Evolutionary conservation across 2,797 vertebrate species (phyloP), one percentile per base, ranked within the genome.

Genomic region (Xenentodon cancila): DNA sequence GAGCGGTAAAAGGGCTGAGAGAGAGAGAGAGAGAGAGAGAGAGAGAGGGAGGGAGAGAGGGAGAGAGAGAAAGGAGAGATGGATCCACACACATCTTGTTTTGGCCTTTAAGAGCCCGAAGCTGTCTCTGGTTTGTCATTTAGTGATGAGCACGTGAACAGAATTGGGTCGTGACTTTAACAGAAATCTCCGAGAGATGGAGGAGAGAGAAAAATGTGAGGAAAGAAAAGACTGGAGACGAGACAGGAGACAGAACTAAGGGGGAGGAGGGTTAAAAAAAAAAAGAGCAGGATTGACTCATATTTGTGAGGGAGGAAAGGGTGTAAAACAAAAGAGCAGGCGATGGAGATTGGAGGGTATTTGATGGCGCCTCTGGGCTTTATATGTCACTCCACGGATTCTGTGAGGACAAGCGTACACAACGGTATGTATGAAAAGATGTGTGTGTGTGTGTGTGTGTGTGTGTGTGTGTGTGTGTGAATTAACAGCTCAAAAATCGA

Each of bases 81-180:
- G 68, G 81, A 83, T 79, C 51, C 57, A 59, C 78, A 72, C 77
- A 66, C 75, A 59, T 79, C 81, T 78, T 17, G 30, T 74, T 80
- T 76, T 90, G 88, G 87, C 89, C 88, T 90, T 91, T 90, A 87
- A 83, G 75, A 85, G 76, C 78, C 78, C 58, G 81, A 84, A 73
- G 84, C 80, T 80, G 85, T 83, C 81, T 88, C 59, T 44, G 86
- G 74, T 89, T 91, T 88, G 90, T 90, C 90, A 89, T 90, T 89
- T 85, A 84, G 85, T 81, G 84, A 90, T 59, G 83, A 82, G 85
- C 86, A 85, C 82, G 84, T 89, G 91, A 73, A 77, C 82, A 50
- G 86, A 84, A 86, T 84, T 56, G 77, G 76, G 80, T 81, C 69
- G 62, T 73, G 86, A 82, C 84, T 84, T 78, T 47, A 64, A 53